A percentile compares a stretch with the other conserved stretches of the same genome.
These are phyloP conservation scores for Lomographa bimaculata DNA, from an alignment of 2,888 invertebrate genomes.

Conservation along the genomic window DNA sequence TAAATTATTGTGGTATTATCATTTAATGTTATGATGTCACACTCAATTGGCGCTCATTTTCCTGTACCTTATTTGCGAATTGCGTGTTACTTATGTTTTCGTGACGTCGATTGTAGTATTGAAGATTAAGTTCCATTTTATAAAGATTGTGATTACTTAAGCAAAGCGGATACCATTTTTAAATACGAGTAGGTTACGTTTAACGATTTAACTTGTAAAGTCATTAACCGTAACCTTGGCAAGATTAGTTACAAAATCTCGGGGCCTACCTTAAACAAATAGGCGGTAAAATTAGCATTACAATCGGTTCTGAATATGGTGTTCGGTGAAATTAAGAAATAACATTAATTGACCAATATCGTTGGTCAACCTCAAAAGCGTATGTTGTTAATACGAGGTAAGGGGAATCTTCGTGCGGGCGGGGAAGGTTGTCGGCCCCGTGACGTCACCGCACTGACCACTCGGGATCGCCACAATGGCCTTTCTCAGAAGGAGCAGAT, in stretches of 20 bases:
- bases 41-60: too few relatives aligned
- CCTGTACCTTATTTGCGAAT: too few relatives aligned
- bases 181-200: slow-evolving; percentile 20
- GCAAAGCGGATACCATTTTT: slow-evolving; percentile 14
- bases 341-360: slow-evolving; percentile 44
- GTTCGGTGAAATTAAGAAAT: slow-evolving; percentile 35
- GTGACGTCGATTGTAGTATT: too few relatives aligned
- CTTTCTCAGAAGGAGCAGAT: slow-evolving; percentile 82
- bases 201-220: slow-evolving; percentile 13
- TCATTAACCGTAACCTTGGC: slow-evolving; percentile 26
- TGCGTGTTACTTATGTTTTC: too few relatives aligned
- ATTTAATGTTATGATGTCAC: too few relatives aligned
- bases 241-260: slow-evolving; percentile 15
- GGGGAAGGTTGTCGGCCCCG: slow-evolving; percentile 79
- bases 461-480: slow-evolving; percentile 76
- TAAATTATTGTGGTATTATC: too few relatives aligned
- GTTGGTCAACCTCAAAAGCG: too few relatives aligned
- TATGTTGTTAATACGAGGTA: slow-evolving; percentile 33
- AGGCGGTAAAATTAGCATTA: slow-evolving; percentile 27
- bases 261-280: slow-evolving; percentile 15
- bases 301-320: slow-evolving; percentile 34
- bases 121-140: slow-evolving; percentile 9
- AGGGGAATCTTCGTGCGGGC: slow-evolving; percentile 38
- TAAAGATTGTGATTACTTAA: slow-evolving; percentile 9
- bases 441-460: slow-evolving; percentile 82